These are phyloP conservation scores for Tanytarsus gracilentus DNA, from an alignment of 2,888 invertebrate genomes.

Conservation along the genomic window DNA sequence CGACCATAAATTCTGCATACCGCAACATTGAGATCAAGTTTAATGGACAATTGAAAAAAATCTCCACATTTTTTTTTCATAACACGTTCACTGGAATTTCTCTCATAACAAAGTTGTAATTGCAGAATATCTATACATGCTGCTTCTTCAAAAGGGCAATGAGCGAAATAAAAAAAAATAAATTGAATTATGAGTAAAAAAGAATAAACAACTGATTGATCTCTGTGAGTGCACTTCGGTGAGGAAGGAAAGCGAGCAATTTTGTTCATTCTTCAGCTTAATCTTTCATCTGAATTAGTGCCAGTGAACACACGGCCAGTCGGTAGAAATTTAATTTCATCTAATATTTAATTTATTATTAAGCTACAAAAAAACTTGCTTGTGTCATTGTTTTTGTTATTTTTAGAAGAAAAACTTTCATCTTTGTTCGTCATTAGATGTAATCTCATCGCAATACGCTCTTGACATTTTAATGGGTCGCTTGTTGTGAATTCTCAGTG, in stretches of 20 bases:
- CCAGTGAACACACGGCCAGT: background rate
- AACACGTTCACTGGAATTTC: no score
- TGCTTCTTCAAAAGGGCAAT: no score
- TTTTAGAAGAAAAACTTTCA: background rate
- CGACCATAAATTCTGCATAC: no score
- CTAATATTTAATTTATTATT: background rate
- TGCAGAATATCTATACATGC: no score
- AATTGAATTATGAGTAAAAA: no score
- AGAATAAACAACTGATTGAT: background rate
- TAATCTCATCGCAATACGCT: background rate
- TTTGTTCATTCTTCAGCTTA: background rate
- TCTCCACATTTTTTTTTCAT: no score
- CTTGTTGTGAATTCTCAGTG: conserved; percentile 18
- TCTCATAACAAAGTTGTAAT: no score
- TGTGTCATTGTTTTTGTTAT: background rate
- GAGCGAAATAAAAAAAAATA: no score
- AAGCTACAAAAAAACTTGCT: background rate
- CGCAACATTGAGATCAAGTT: no score
- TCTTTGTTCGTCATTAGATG: conserved; percentile 1
- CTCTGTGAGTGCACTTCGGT: background rate
- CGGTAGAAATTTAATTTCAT: no score
- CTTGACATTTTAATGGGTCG: conserved; percentile 23
- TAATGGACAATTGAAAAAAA: no score
- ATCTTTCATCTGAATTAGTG: conserved; percentile 1
- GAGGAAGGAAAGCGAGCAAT: background rate